Evolutionary conservation across 1,140 invertebrate genomes (phyloP), one percentile per base, ranked within the genome.

Genomic region (Propsilocerus akamusi): DNA sequence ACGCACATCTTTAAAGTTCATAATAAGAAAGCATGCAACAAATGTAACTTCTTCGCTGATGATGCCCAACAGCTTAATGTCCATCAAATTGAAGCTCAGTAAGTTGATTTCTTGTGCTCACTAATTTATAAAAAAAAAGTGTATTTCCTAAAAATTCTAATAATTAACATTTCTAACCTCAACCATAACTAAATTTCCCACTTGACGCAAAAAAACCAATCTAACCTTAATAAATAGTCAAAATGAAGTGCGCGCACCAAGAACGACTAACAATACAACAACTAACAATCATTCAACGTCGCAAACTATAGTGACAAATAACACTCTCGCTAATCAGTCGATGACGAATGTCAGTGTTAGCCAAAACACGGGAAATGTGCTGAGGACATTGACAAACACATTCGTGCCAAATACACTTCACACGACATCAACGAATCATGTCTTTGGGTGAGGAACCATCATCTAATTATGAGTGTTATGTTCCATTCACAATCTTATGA

Each of bases 1-100:
- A 90, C 86, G 3, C 89, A 93, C 64, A 84, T 91, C 14, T 72
- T 86, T 26, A 91, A 91, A 65, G 86, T 92, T 48, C 88, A 93
- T 67, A 90, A 89, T 61, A 89, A 89, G 63, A 74, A 84, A 54
- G 81, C 86, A 6, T 93, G 89, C 67, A 82, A 78, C 54, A 85
- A 86, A 62, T 93, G 89, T 61, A 79, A 77, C 53, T 91, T 82
- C 66, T 68, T 91, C 26, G 85, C 82, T 11, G 86, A 91, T 57
- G 86, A 88, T 55, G 74, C 77, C 47, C 72, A 75, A 11, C 77
- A 85, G 61, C 71, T 89, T 17, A 78, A 79, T 51, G 66, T 73
- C n/a, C 88, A 92, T 69, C 75, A 78, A 61, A 73, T 75, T 56
- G 77, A 80, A 61, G 71, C 75, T 53, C 75, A 77, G 75, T 77